These are phyloP conservation scores for Archips xylosteana DNA, from an alignment of 2,888 invertebrate species.

Conservation along the genomic window DNA sequence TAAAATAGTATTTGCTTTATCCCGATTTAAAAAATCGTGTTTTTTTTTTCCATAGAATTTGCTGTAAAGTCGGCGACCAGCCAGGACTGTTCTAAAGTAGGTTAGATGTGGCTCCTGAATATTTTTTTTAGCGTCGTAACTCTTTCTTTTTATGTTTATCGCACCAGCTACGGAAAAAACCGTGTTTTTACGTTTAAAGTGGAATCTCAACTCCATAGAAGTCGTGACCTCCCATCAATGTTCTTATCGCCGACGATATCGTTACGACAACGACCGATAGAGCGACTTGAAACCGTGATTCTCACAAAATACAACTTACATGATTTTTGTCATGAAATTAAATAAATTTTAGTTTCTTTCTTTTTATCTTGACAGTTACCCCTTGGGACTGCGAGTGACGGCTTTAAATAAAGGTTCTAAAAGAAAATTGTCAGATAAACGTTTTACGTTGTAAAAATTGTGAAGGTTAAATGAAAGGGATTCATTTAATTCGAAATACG, in stretches of 20 bases:
- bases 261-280: slow-evolving; percentile 55
- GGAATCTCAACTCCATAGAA: slow-evolving; percentile 41
- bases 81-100: too few species aligned
- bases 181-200: not conserved
- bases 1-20: too few species aligned
- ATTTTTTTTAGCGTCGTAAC: too few species aligned
- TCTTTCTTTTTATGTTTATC: not conserved
- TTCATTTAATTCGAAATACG: not conserved
- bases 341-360: not conserved
- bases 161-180: not conserved
- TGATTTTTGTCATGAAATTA: not conserved
- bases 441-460: not conserved
- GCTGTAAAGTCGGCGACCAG: too few species aligned
- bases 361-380: not conserved
- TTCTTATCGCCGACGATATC: slow-evolving; percentile 55
- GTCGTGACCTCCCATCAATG: slow-evolving; percentile 63
- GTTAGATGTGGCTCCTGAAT: too few species aligned
- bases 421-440: not conserved
- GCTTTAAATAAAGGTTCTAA: not conserved
- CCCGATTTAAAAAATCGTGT: too few species aligned
- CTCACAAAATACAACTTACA: not conserved
- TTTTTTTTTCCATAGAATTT: too few species aligned
- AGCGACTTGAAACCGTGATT: slow-evolving; percentile 18
- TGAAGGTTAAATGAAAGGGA: not conserved
- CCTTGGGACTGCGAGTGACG: not conserved